Conservation (phyloP, 2,888 invertebrate genomes). For the Macaria notata region DNA sequence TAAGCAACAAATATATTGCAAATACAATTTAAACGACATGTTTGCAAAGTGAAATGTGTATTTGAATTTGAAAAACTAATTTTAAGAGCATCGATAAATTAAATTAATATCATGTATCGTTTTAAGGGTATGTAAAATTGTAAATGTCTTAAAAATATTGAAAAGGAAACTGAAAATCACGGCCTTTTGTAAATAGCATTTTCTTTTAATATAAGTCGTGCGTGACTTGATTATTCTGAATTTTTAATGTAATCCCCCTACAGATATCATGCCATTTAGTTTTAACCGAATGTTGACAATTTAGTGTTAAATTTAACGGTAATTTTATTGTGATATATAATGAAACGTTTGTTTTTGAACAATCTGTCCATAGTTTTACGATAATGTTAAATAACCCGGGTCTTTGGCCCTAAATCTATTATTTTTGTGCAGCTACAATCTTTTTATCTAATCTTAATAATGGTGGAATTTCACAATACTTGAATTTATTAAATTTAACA, state of each 20-base stretch:
- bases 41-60: conserved; percentile 28
- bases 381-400: conserved; percentile 8
- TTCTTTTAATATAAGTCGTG: conserved; percentile 50
- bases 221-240: conserved; percentile 33
- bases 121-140: conserved; percentile 59
- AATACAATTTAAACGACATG: conserved; percentile 11
- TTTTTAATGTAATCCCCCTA: conserved; percentile 28
- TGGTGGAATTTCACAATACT: too few species aligned
- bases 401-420: too few species aligned
- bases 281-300: conserved; percentile 32
- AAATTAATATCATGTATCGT: conserved; percentile 32
- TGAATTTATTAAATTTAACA: too few species aligned
- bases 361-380: conserved; percentile 62
- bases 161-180: conserved; percentile 41
- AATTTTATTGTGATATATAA: conserved; percentile 61
- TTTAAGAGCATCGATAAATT: conserved; percentile 26
- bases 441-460: too few species aligned
- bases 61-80: conserved; percentile 23
- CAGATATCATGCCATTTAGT: conserved; percentile 35
- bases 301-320: conserved; percentile 43
- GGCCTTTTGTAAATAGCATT: conserved; percentile 75
- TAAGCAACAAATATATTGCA: conserved; percentile 12
- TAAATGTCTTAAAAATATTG: conserved; percentile 61
- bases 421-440: too few species aligned
- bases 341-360: conserved; percentile 59